A percentile compares a stretch with the other conserved stretches of the same genome.
Evolutionary conservation across 2,888 invertebrate species (phyloP).

Genomic region (Xestia xanthographa): DNA sequence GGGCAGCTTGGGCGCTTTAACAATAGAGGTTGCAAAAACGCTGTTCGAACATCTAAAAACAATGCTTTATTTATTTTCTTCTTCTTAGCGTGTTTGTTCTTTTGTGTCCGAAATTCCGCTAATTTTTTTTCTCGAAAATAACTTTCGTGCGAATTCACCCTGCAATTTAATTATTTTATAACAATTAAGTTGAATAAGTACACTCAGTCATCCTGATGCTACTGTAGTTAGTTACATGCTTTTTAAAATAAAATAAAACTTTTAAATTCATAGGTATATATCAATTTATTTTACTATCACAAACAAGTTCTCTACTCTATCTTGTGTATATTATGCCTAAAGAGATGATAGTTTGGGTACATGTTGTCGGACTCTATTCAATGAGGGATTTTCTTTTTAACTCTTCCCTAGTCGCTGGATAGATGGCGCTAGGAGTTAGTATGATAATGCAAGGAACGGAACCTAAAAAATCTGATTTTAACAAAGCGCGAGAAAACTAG

Average conservation of each 20-base stretch:
- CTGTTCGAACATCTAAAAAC: neutral
- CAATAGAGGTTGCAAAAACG: neutral
- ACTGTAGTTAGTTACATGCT: neutral
- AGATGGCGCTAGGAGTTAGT: no score
- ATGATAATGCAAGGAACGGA: no score
- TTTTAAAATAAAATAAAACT: constrained; percentile 30
- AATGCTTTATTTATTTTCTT: neutral
- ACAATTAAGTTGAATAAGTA: neutral
- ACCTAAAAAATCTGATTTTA: no score
- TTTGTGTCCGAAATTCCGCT: neutral
- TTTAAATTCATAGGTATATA: constrained; percentile 40
- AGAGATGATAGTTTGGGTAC: constrained; percentile 59
- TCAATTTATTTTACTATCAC: constrained; percentile 72
- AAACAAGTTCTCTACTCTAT: constrained; percentile 70
- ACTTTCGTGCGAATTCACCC: neutral
- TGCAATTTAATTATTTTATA: neutral
- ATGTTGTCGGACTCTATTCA: constrained; percentile 10
- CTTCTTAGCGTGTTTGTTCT: no score
- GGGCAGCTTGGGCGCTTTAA: neutral
- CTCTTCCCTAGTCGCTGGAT: no score
- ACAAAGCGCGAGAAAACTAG: no score
- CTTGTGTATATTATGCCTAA: constrained; percentile 66
- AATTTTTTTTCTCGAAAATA: neutral
- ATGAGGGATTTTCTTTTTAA: no score
- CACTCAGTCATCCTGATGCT: neutral